Percentiles rank a stretch among this genome's conserved stretches.
Evolutionary conservation across 2,888 invertebrate genomes (phyloP).

Genomic region (Lagria hirta): DNA sequence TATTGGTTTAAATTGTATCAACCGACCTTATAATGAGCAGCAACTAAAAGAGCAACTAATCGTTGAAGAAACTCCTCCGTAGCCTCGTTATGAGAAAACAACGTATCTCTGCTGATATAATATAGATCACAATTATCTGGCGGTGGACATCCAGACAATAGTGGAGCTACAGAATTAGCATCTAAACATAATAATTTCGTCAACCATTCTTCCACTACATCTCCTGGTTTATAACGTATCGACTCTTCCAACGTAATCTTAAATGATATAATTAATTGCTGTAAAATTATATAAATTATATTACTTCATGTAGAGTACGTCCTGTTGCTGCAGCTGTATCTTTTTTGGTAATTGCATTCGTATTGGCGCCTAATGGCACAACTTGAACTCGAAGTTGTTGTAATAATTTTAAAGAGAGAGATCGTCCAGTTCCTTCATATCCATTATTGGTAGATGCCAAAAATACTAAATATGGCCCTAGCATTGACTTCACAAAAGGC

Average conservation of each 20-base stretch:
- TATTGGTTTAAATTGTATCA: constrained; percentile 1
- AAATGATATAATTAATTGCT: constrained; percentile 22
- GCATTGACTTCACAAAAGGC: constrained; percentile 84
- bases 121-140: constrained; percentile 88
- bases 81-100: constrained; percentile 95
- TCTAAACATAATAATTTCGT: constrained; percentile 89
- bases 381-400: constrained; percentile 77
- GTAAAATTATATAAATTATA: constrained; percentile 22
- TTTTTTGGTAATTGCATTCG: constrained; percentile 54
- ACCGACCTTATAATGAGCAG: constrained; percentile 93
- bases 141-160: constrained; percentile 81
- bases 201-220: constrained; percentile 90
- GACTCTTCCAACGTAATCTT: constrained; percentile 87
- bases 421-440: constrained; percentile 97
- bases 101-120: constrained; percentile 85
- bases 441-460: constrained; percentile 97
- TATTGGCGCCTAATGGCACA: constrained; percentile 57
- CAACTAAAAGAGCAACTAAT: constrained; percentile 90
- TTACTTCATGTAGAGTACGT: constrained; percentile 60
- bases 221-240: constrained; percentile 87
- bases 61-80: constrained; percentile 90
- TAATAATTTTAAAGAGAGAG: constrained; percentile 90
- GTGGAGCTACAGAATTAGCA: constrained; percentile 67
- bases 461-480: constrained; percentile 90
- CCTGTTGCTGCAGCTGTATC: constrained; percentile 55